Conservation (phyloP, 2,888 invertebrate genomes). For the Orthosia cruda region DNA sequence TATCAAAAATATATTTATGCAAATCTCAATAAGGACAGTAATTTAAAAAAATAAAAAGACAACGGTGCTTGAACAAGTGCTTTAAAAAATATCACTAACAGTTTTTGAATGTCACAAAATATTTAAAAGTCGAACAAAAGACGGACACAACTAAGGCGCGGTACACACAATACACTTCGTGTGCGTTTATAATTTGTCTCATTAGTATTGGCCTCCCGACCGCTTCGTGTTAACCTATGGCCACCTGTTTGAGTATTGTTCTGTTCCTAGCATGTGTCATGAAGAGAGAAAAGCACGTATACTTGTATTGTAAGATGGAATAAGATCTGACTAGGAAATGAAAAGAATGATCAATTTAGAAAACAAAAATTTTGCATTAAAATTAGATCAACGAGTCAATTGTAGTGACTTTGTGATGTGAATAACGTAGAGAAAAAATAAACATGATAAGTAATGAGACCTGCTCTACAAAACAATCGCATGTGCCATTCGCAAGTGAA, state of each 20-base stretch:
- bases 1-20: no score
- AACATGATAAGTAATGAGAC: conserved; percentile 7
- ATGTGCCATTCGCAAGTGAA: conserved; percentile 36
- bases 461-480: conserved; percentile 1
- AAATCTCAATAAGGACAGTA: not conserved
- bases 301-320: not conserved
- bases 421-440: not conserved
- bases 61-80: conserved; percentile 35
- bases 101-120: conserved; percentile 48
- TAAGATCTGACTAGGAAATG: not conserved
- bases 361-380: not conserved
- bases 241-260: conserved; percentile 65
- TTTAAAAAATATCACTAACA: conserved; percentile 27
- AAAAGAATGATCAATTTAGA: not conserved
- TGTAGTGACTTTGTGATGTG: not conserved
- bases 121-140: conserved; percentile 62
- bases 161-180: conserved; percentile 54
- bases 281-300: conserved; percentile 25
- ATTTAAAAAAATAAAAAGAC: not conserved
- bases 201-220: conserved; percentile 68
- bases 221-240: conserved; percentile 61
- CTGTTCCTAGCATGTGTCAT: conserved; percentile 41
- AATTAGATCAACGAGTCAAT: not conserved
- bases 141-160: conserved; percentile 40
- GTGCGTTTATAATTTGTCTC: conserved; percentile 66